A percentile compares a stretch with the other conserved stretches of the same genome.
Conservation (phyloP, 2,888 invertebrate species). For the Tetheella fluctuosa region DNA sequence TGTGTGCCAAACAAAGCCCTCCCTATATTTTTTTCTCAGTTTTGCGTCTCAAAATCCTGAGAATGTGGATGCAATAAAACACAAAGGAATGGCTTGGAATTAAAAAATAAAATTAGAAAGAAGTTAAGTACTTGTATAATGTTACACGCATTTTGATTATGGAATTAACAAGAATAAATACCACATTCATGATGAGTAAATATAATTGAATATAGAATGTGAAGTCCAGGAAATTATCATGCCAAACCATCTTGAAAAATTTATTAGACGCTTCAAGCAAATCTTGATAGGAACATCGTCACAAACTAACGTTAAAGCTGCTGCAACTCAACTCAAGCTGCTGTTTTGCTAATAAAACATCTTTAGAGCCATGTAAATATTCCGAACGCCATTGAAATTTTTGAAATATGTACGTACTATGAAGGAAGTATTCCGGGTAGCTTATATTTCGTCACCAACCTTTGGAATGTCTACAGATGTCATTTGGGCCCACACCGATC, state of each 20-base stretch:
- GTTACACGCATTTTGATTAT: background rate
- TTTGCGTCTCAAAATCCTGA: constrained; percentile 35
- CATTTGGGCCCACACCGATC: constrained; percentile 62
- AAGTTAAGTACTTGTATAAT: background rate
- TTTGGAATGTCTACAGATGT: constrained; percentile 52
- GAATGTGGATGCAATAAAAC: constrained; percentile 46
- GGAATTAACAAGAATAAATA: background rate
- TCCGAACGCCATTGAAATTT: background rate
- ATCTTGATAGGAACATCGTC: constrained; percentile 3
- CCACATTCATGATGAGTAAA: background rate
- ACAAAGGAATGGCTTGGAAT: constrained; percentile 29
- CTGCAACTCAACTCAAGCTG: constrained; percentile 2
- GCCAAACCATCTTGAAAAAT: background rate
- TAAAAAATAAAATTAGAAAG: constrained; percentile 16
- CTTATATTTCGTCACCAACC: constrained; percentile 40
- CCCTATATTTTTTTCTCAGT: constrained; percentile 32
- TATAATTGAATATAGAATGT: background rate
- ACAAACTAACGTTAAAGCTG: background rate
- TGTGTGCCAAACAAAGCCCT: constrained; percentile 57
- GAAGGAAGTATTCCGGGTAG: constrained; percentile 40
- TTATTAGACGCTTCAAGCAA: constrained; percentile 1
- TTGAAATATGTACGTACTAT: constrained; percentile 10
- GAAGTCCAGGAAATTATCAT: background rate
- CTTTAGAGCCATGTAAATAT: background rate
- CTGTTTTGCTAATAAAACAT: background rate